Base-by-base conservation (phyloP, 2,888 invertebrate genomes). In the Gortyna flavago region DNA sequence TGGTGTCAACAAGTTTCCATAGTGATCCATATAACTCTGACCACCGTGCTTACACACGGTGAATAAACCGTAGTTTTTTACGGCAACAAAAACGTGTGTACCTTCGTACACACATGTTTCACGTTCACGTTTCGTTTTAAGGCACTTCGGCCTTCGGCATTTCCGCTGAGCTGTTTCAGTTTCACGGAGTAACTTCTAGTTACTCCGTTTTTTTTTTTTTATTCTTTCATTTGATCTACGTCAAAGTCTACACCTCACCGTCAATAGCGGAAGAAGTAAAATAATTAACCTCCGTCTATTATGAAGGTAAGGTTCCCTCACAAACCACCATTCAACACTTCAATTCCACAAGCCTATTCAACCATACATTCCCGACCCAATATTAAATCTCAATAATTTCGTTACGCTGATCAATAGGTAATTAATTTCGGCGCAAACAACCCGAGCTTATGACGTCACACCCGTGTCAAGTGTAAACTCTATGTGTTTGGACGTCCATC, bases 381-480 rank as follows among this genome's bases (percentile, higher is more conserved):
- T 64, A 83, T 78, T 75, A 79, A 87, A 79, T 81, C 73, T 51
- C 75, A 83, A 84, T 89, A 86, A 87, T 87, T 87, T 84, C 84
- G 75, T 77, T 73, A 85, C 57, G 54, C 78, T 71, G 74, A 74
- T 86, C 86, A 84, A 84, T 84, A 81, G 78, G 59, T 86, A 86
- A 87, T 87, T 87, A 88, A 85, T 90, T 88, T 85, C 25, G 62
- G 73, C 67, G 80, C 85, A 85, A 85, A 78, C 84, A 73, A 79
- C 75, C 81, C 76, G 11, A 66, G 79, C 80, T 75, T 80, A 81
- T 79, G 76, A 68, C 84, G 89, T 89, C 91, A 83, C 81, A 91
- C 92, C 92, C 91, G 71, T 85, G 81, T 91, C 91, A 91, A 79
- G 84, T 79, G 83, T 87, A 86, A 90, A 85, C 84, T 84, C 85